phyloP scores from a whole-genome alignment of 2,888 invertebrate genomes.

The Lasioglossum figueresi region DNA sequence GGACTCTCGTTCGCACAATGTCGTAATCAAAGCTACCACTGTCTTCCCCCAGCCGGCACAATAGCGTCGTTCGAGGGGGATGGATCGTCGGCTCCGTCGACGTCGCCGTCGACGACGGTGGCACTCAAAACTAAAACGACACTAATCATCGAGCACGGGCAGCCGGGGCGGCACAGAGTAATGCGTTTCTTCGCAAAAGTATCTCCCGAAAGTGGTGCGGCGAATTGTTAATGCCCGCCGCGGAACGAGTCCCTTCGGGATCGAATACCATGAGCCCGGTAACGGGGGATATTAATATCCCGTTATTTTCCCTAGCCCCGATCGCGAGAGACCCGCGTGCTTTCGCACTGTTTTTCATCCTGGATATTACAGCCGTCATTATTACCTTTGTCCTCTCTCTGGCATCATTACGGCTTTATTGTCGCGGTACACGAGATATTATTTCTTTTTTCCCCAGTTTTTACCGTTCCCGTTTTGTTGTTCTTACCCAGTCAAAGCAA shows the following conservation, averaged over 20 bases:
- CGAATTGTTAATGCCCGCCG: slow-evolving; percentile 54
- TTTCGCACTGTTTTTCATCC: slow-evolving; percentile 21
- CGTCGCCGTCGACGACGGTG: slow-evolving; percentile 51
- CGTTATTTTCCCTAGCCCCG: not conserved
- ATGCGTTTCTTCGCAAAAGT: slow-evolving; percentile 55
- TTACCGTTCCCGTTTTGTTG: not conserved
- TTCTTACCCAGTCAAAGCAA: not conserved
- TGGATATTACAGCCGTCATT: slow-evolving; percentile 1
- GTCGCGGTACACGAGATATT: slow-evolving; percentile 10
- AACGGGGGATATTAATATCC: slow-evolving; percentile 32
- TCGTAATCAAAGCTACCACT: slow-evolving; percentile 81
- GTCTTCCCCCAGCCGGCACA: slow-evolving; percentile 75
- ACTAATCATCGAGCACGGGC: slow-evolving; percentile 64
- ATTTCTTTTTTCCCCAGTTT: not conserved
- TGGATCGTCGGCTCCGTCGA: slow-evolving; percentile 59
- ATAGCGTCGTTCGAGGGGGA: slow-evolving; percentile 79
- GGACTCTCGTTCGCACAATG: slow-evolving; percentile 78
- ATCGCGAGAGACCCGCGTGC: slow-evolving; percentile 15
- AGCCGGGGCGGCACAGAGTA: slow-evolving; percentile 36
- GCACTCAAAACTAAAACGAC: slow-evolving; percentile 71
- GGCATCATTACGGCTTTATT: not conserved
- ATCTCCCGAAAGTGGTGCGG: slow-evolving; percentile 41
- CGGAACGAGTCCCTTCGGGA: slow-evolving; percentile 36
- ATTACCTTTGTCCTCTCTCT: not conserved
- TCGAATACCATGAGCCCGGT: slow-evolving; percentile 38